Percentiles rank a stretch among this genome's conserved stretches.
phyloP scores from a whole-genome alignment of 1,140 invertebrate genomes.

The Bombus picipes region DNA sequence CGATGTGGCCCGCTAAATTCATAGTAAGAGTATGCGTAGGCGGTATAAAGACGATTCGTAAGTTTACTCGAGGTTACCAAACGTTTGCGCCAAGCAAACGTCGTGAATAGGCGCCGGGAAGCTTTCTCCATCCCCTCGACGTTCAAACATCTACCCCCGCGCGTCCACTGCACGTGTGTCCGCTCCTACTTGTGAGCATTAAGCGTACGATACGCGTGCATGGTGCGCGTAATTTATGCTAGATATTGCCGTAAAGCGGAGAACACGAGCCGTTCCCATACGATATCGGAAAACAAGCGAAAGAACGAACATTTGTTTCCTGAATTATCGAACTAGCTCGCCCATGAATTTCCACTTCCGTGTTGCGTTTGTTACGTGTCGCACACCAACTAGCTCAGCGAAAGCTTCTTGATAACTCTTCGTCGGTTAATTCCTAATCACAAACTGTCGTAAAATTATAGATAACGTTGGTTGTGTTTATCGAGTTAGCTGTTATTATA shows the following conservation, averaged over 20 bases:
- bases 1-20: conserved; percentile 41
- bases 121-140: not conserved
- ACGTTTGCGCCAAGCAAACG: conserved; percentile 54
- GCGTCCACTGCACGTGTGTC: conserved; percentile 37
- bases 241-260: not conserved
- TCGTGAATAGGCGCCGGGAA: conserved; percentile 17
- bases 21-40: conserved; percentile 6
- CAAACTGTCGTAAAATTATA: too few relatives aligned
- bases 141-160: conserved; percentile 14
- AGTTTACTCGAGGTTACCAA: conserved; percentile 35
- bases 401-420: not conserved
- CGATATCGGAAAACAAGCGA: conserved; percentile 27
- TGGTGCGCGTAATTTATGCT: not conserved
- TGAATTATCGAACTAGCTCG: conserved; percentile 5
- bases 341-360: conserved; percentile 16
- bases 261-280: not conserved
- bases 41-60: conserved; percentile 38
- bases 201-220: conserved; percentile 22
- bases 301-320: not conserved
- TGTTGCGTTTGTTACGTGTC: not conserved
- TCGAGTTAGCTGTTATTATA: not conserved
- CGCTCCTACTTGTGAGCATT: not conserved
- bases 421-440: not conserved
- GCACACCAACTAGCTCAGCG: not conserved
- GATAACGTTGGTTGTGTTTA: too few relatives aligned